phyloP scores from a whole-genome alignment of 2,113 vertebrate species.

The Pipra filicauda region DNA sequence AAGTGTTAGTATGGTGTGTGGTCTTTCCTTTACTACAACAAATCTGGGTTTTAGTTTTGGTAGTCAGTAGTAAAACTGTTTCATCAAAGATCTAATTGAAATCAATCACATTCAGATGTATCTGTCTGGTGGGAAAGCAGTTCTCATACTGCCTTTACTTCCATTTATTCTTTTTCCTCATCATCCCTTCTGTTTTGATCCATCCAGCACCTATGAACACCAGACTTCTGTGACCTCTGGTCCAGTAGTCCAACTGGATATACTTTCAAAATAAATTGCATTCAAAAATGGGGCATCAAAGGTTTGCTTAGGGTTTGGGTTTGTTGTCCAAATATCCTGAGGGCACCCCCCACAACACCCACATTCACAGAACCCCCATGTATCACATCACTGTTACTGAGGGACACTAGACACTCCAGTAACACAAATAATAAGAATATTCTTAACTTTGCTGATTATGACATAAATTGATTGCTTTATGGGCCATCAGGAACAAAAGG shows the following conservation, averaged over 20 bases:
- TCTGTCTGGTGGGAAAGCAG: background rate
- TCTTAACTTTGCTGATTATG: background rate
- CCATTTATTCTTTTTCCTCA: background rate
- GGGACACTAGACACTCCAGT: background rate
- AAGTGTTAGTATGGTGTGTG: background rate
- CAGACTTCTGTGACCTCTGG: background rate
- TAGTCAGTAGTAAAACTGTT: background rate
- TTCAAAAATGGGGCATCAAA: background rate
- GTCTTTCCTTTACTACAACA: background rate
- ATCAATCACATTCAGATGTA: background rate
- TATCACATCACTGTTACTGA: background rate
- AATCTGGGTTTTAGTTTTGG: background rate
- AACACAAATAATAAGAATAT: background rate
- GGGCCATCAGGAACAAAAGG: background rate
- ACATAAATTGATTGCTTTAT: background rate
- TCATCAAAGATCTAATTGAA: background rate
- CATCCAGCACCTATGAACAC: background rate
- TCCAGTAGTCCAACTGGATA: background rate
- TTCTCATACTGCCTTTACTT: background rate
- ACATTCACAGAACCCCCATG: no score
- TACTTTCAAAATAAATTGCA: background rate
- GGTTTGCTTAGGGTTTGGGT: background rate
- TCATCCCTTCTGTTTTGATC: background rate
- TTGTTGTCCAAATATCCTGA: background rate
- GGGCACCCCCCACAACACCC: fast-evolving